These are phyloP conservation scores for Ectemnius lituratus DNA, from an alignment of 2,888 invertebrate species.

Conservation along the genomic window DNA sequence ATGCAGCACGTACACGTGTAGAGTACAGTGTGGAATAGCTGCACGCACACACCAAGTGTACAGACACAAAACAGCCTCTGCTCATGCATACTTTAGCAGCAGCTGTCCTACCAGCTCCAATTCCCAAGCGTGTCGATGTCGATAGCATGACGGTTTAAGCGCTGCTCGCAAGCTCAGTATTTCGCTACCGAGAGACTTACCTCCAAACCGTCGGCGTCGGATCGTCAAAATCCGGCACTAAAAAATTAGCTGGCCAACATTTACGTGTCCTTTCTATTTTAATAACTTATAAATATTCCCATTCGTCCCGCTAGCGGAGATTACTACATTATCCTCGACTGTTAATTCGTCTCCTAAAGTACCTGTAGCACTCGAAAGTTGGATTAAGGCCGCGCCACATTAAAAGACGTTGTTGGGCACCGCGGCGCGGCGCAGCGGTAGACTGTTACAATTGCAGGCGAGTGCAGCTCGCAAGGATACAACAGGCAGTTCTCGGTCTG, in stretches of 20 bases:
- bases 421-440: too few species aligned
- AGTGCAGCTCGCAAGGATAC: too few species aligned
- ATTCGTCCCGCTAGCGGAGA: background rate
- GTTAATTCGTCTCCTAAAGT: too few species aligned
- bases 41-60: slow-evolving; percentile 58
- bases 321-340: too few species aligned
- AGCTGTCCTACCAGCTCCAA: slow-evolving; percentile 72
- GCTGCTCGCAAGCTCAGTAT: slow-evolving; percentile 51
- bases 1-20: too few species aligned
- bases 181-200: slow-evolving; percentile 16
- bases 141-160: slow-evolving; percentile 51
- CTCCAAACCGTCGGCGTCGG: slow-evolving; percentile 2
- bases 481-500: too few species aligned
- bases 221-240: background rate
- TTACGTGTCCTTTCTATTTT: slow-evolving; percentile 19
- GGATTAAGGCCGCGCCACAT: too few species aligned
- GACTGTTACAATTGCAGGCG: too few species aligned
- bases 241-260: background rate
- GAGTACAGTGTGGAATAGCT: background rate
- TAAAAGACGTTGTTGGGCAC: too few species aligned
- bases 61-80: slow-evolving; percentile 70
- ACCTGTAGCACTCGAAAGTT: too few species aligned
- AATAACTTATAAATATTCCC: slow-evolving; percentile 23
- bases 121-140: slow-evolving; percentile 75
- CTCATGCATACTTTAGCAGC: slow-evolving; percentile 75